phyloP scores from a whole-genome alignment of 1,140 invertebrate genomes.

The Scaptomyza graminum region DNA sequence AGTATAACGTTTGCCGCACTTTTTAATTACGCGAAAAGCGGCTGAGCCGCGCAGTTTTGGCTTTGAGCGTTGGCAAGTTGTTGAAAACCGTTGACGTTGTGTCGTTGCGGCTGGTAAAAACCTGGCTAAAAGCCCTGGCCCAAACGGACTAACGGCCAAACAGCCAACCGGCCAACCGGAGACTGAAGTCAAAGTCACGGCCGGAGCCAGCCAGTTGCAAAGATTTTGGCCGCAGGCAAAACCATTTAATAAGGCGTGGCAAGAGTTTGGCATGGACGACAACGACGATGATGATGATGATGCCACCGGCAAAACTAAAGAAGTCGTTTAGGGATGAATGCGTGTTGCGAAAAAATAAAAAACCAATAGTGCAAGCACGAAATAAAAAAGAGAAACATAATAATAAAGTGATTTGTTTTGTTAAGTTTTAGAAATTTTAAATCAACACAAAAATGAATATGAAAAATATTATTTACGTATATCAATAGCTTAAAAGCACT shows the following conservation, averaged over 20 bases:
- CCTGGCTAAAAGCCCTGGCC: conserved; percentile 42
- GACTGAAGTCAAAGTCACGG: conserved; percentile 44
- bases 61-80: conserved; percentile 48
- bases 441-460: too few species aligned
- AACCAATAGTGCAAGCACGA: too few species aligned
- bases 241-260: conserved; percentile 68
- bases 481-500: too few species aligned
- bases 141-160: background rate
- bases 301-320: conserved; percentile 20
- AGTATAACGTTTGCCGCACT: conserved; percentile 61
- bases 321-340: background rate
- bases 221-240: conserved; percentile 68
- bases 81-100: conserved; percentile 35
- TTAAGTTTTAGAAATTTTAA: too few species aligned
- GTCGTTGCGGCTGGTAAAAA: conserved; percentile 35
- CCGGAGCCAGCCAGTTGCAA: conserved; percentile 51
- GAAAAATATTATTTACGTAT: too few species aligned
- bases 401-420: too few species aligned
- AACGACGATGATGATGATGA: conserved; percentile 19
- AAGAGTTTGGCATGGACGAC: conserved; percentile 5
- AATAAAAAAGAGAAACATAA: too few species aligned
- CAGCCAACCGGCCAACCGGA: background rate
- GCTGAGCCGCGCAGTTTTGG: conserved; percentile 79
- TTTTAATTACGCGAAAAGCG: conserved; percentile 79
- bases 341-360: background rate